These are phyloP conservation scores for Helogale parvula DNA, from an alignment of 2,113 vertebrate genomes.

Conservation along the genomic window DNA sequence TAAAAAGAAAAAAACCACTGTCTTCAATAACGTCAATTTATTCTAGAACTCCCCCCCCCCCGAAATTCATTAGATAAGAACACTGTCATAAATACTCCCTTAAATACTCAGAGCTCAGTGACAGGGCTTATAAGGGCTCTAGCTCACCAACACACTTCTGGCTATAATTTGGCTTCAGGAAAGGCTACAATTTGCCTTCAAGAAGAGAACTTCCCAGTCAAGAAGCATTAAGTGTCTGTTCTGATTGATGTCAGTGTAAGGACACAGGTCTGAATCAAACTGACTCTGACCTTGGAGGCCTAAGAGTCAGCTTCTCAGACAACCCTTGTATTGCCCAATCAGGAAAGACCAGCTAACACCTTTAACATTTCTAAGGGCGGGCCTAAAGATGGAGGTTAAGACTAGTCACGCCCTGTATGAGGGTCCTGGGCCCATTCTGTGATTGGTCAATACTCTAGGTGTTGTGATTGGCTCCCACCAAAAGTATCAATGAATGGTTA, in stretches of 20 bases:
- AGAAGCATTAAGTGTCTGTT: neutral
- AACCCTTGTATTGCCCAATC: no score
- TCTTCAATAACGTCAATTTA: neutral
- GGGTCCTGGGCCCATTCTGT: no score
- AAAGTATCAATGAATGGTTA: no score
- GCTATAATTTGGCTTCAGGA: neutral
- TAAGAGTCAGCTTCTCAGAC: no score
- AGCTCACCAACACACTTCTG: neutral
- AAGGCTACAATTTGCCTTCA: neutral
- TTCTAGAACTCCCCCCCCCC: fast-evolving
- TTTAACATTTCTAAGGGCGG: no score
- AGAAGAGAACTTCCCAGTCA: neutral
- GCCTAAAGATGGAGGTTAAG: no score
- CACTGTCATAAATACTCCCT: neutral
- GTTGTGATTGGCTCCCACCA: no score
- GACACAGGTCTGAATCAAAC: no score
- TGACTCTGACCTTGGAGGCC: no score
- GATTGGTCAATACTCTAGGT: no score
- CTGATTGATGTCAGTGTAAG: neutral
- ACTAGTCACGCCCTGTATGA: no score
- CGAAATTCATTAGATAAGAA: neutral
- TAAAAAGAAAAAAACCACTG: neutral
- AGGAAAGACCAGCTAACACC: no score
- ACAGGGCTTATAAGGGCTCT: neutral
- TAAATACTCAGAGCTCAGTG: neutral